Evolutionary conservation across 2,113 vertebrate genomes (phyloP).

Genomic region (Urocynchramus pylzowi): DNA sequence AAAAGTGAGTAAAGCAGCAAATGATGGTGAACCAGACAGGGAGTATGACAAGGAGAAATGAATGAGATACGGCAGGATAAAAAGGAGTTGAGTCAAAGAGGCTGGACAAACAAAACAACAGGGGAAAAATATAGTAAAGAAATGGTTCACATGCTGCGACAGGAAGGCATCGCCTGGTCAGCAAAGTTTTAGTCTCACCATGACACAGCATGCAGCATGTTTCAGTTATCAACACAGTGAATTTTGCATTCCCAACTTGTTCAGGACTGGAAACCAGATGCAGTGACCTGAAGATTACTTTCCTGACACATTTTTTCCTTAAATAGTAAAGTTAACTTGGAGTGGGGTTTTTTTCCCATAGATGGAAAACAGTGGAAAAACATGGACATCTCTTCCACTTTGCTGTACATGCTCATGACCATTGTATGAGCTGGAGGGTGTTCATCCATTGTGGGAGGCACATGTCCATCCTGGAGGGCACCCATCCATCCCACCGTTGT

Average conservation of each 20-base stretch:
- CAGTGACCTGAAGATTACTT: background rate
- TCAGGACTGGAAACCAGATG: background rate
- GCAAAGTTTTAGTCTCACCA: background rate
- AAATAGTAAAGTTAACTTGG: background rate
- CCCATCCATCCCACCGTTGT: background rate
- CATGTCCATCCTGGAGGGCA: rapidly evolving
- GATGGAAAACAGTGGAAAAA: background rate
- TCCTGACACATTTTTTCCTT: background rate
- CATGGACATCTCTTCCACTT: background rate
- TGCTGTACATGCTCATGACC: rapidly evolving
- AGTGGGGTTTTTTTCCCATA: background rate
- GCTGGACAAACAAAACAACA: background rate
- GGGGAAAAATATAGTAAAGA: background rate
- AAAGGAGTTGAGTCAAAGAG: background rate
- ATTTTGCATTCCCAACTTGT: background rate
- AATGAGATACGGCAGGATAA: background rate
- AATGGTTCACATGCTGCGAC: background rate
- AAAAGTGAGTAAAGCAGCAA: background rate
- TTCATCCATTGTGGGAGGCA: background rate
- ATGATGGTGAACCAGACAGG: background rate
- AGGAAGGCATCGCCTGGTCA: background rate
- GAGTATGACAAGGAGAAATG: background rate
- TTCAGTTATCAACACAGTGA: background rate
- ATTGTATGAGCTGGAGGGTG: background rate
- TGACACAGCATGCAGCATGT: background rate